Evolutionary conservation across 2,888 invertebrate genomes (phyloP).

Genomic region (Neria commutata): DNA sequence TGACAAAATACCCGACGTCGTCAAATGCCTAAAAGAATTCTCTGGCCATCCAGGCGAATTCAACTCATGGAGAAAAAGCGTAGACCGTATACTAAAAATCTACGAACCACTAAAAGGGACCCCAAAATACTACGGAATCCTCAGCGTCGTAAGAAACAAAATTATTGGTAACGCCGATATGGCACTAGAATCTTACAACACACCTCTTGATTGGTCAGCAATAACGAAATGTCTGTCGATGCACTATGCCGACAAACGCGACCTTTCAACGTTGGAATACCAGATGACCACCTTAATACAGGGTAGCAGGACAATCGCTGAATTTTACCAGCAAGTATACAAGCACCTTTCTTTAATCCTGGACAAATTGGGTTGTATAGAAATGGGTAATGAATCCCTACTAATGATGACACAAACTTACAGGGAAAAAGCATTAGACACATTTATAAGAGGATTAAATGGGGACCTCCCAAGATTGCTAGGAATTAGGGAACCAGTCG

Average conservation of each 20-base stretch:
- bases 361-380: conserved; percentile 33
- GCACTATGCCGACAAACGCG: conserved; percentile 31
- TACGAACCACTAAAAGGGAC: conserved; percentile 17
- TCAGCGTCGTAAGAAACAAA: not conserved
- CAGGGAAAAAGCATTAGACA: conserved; percentile 33
- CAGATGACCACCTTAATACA: too few species aligned
- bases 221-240: conserved; percentile 21
- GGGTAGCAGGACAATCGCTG: conserved; percentile 21
- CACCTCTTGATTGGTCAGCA: conserved; percentile 21
- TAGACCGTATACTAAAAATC: conserved; percentile 16
- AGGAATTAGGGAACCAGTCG: conserved; percentile 30
- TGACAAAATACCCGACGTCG: conserved; percentile 14
- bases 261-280: conserved; percentile 17
- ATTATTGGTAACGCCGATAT: not conserved
- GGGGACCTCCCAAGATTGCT: conserved; percentile 30
- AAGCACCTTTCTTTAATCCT: conserved; percentile 33
- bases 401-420: conserved; percentile 24
- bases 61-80: conserved; percentile 18
- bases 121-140: conserved; percentile 20
- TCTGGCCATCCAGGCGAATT: conserved; percentile 20
- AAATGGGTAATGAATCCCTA: conserved; percentile 28
- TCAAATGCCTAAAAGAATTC: conserved; percentile 19
- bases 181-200: not conserved
- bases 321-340: conserved; percentile 34
- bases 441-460: conserved; percentile 32